phyloP scores from a whole-genome alignment of 1,140 invertebrate genomes.

The Neodiprion virginianus region DNA sequence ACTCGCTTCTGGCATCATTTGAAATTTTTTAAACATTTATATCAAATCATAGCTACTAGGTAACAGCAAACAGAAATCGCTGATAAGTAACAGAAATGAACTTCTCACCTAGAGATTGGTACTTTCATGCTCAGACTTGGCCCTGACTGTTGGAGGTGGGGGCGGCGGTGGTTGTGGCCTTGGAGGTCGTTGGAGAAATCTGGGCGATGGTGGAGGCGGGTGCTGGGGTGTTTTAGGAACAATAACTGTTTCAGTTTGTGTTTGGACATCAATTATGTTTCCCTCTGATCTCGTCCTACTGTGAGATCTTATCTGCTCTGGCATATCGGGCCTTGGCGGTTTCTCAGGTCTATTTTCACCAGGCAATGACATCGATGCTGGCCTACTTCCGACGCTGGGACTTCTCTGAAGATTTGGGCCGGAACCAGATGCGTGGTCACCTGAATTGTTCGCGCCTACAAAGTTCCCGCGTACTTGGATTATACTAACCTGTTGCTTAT shows the following conservation, averaged over 20 bases:
- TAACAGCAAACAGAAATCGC: background rate
- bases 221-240: slow-evolving; percentile 47
- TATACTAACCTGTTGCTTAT: slow-evolving; percentile 74
- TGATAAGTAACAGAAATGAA: slow-evolving; percentile 4
- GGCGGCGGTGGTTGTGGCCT: slow-evolving; percentile 60
- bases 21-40: background rate
- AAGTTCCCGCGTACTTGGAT: slow-evolving; percentile 66
- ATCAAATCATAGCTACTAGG: background rate
- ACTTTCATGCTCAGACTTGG: slow-evolving; percentile 58
- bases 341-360: slow-evolving; percentile 54
- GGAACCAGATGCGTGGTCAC: slow-evolving; percentile 45
- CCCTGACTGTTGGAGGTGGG: slow-evolving; percentile 49
- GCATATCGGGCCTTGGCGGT: slow-evolving; percentile 43
- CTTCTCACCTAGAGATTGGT: slow-evolving; percentile 53
- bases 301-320: slow-evolving; percentile 52
- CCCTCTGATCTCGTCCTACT: slow-evolving; percentile 61
- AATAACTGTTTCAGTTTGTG: slow-evolving; percentile 46
- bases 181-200: slow-evolving; percentile 53
- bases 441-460: slow-evolving; percentile 29
- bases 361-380: slow-evolving; percentile 51
- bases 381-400: slow-evolving; percentile 55
- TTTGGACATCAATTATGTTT: slow-evolving; percentile 61
- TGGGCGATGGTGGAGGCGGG: slow-evolving; percentile 49
- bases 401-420: slow-evolving; percentile 60
- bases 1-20: background rate